Conservation (phyloP, 2,888 invertebrate species). For the Portevinia maculata region DNA sequence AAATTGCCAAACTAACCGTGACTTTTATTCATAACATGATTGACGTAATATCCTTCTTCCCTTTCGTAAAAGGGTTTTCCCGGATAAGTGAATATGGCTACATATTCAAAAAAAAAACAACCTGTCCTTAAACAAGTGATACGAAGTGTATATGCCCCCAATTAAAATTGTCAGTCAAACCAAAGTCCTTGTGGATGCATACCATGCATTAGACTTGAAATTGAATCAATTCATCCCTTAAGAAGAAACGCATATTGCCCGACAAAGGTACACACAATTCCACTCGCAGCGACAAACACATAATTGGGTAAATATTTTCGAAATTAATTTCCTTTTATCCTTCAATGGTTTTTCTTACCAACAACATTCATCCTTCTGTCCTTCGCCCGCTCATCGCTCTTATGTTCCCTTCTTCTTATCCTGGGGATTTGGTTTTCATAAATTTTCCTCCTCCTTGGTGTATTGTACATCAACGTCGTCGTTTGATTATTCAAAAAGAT, state of each 20-base stretch:
- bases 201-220: too few species aligned
- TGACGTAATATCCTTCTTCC: too few species aligned
- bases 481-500: conserved; percentile 71
- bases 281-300: conserved; percentile 63
- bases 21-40: too few species aligned
- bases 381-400: background rate
- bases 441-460: conserved; percentile 31
- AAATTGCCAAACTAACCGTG: too few species aligned
- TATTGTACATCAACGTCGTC: conserved; percentile 51
- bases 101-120: too few species aligned
- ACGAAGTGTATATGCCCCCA: too few species aligned
- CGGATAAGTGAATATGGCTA: too few species aligned
- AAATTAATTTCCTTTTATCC: conserved; percentile 73
- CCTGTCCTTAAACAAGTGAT: too few species aligned
- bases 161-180: too few species aligned
- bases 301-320: conserved; percentile 74
- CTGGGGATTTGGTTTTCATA: conserved; percentile 35
- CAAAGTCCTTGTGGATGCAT: too few species aligned
- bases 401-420: conserved; percentile 5
- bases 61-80: too few species aligned
- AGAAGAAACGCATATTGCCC: conserved; percentile 29
- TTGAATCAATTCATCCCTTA: conserved; percentile 41
- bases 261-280: conserved; percentile 49
- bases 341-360: conserved; percentile 59
- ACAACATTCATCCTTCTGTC: conserved; percentile 23